phyloP scores from a whole-genome alignment of 2,797 vertebrate species.

The Catostomus latipinnis region DNA sequence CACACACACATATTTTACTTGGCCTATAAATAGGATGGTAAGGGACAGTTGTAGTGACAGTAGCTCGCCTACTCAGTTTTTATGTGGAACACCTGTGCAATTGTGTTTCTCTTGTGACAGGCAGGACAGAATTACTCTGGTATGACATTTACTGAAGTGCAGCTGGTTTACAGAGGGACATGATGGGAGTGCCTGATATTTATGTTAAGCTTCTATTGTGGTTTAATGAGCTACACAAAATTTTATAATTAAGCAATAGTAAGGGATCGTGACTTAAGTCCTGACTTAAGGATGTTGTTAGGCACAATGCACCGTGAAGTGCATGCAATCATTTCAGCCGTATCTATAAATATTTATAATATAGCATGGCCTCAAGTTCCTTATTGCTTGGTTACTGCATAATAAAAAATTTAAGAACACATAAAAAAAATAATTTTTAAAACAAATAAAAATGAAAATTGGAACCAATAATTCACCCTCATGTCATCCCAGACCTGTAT shows the following conservation, averaged over 20 bases:
- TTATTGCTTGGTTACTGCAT: neutral
- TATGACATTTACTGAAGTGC: neutral
- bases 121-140: neutral
- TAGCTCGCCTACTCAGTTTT: neutral
- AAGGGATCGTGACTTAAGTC: neutral
- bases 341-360: neutral
- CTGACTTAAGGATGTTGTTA: no score
- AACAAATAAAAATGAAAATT: no score
- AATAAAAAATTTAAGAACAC: neutral
- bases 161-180: neutral
- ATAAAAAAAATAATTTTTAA: no score
- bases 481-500: no score
- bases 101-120: slow-evolving; percentile 2
- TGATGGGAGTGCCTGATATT: neutral
- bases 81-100: slow-evolving; percentile 10
- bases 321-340: no score
- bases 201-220: neutral
- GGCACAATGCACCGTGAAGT: no score
- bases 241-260: neutral
- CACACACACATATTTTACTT: neutral
- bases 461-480: no score
- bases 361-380: neutral
- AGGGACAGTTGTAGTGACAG: slow-evolving; percentile 15
- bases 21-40: neutral
- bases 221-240: neutral